These are phyloP conservation scores for Drosophila varians DNA, from an alignment of 1,140 invertebrate genomes.

Conservation along the genomic window DNA sequence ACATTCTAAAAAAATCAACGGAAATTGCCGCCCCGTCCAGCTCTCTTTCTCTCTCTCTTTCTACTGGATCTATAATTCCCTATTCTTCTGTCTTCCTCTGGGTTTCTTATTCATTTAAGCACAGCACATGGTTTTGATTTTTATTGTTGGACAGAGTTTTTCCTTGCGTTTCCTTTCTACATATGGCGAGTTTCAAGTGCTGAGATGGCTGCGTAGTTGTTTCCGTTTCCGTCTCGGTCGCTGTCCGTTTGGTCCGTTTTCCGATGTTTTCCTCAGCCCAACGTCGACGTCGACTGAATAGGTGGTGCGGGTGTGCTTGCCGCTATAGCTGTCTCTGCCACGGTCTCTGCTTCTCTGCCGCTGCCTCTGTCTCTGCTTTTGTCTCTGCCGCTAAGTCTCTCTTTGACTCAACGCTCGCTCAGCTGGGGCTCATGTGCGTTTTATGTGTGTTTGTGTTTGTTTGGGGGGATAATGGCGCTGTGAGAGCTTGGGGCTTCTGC, in stretches of 20 bases:
- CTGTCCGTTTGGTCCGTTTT: slow-evolving; percentile 12
- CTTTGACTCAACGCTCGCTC: slow-evolving; percentile 22
- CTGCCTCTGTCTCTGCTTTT: slow-evolving; percentile 7
- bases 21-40: slow-evolving; percentile 69
- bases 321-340: neutral
- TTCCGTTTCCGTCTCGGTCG: neutral
- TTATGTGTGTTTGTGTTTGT: slow-evolving; percentile 31
- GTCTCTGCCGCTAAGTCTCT: neutral
- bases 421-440: slow-evolving; percentile 23
- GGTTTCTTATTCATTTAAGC: slow-evolving; percentile 39
- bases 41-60: slow-evolving; percentile 26
- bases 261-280: slow-evolving; percentile 52
- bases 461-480: slow-evolving; percentile 28
- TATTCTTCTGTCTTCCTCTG: slow-evolving; percentile 16
- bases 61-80: slow-evolving; percentile 5
- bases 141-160: slow-evolving; percentile 32
- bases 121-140: slow-evolving; percentile 63
- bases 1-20: slow-evolving; percentile 71
- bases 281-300: slow-evolving; percentile 31
- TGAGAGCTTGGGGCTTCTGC: slow-evolving; percentile 35
- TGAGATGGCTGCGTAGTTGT: slow-evolving; percentile 26
- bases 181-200: slow-evolving; percentile 60
- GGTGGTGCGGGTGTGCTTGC: neutral
- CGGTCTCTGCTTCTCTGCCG: slow-evolving; percentile 11
- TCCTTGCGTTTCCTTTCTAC: slow-evolving; percentile 23